A percentile compares a stretch with the other conserved stretches of the same genome.
phyloP scores from a whole-genome alignment of 2,113 vertebrate genomes.

The Corythornis madagascariensis region DNA sequence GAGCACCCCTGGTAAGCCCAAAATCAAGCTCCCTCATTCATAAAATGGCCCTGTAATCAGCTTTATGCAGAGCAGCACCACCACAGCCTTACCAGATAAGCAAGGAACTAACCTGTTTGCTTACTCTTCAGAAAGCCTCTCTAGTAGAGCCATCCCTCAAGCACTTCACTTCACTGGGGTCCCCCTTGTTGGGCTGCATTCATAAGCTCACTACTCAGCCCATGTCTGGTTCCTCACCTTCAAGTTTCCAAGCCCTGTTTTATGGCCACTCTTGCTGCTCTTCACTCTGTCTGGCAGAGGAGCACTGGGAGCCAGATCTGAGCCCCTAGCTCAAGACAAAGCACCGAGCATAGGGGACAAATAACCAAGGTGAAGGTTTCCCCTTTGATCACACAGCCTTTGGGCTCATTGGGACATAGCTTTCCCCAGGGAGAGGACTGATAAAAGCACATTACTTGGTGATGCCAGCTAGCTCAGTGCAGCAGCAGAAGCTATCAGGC shows the following conservation, averaged over 20 bases:
- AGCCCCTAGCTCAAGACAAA: neutral
- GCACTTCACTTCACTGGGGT: neutral
- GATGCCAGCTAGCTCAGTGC: neutral
- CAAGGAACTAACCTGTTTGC: neutral
- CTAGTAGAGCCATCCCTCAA: accelerated
- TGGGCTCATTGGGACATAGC: neutral
- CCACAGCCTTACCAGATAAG: neutral
- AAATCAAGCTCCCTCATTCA: neutral
- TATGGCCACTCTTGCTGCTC: neutral
- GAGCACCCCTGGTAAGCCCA: neutral
- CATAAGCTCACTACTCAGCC: neutral
- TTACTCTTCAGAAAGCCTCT: neutral
- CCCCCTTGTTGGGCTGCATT: neutral
- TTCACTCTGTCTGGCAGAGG: neutral
- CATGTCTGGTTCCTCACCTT: neutral
- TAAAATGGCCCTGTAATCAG: neutral
- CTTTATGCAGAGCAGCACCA: neutral
- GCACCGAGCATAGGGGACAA: neutral
- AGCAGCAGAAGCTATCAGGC: neutral
- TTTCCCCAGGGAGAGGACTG: neutral
- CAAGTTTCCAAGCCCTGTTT: neutral
- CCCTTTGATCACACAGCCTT: neutral
- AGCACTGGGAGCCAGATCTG: neutral
- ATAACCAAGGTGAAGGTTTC: neutral
- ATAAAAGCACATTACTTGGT: too few relatives aligned